phyloP scores from a whole-genome alignment of 2,797 vertebrate species.

The Etheostoma nigrum region DNA sequence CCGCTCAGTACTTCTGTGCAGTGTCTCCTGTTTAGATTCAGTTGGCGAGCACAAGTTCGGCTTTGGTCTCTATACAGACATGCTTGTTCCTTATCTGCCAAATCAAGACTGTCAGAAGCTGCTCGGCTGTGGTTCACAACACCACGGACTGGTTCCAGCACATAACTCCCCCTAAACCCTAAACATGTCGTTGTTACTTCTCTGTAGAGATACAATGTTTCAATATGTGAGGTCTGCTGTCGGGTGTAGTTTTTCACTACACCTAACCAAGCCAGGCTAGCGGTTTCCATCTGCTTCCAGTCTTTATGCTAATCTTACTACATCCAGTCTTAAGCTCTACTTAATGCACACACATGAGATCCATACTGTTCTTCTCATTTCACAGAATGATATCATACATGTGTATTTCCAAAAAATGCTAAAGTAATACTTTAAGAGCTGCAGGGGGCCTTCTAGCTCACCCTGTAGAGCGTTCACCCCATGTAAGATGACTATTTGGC shows the following conservation, averaged over 20 bases:
- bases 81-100: no score
- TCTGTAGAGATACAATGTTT: no score
- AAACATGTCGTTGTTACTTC: no score
- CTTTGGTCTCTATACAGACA: no score
- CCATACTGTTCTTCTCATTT: not conserved
- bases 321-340: not conserved
- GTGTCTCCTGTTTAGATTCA: not conserved
- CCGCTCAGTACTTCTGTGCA: not conserved
- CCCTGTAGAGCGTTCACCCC: no score
- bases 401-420: not conserved
- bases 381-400: not conserved
- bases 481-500: no score
- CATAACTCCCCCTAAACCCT: no score
- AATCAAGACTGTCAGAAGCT: no score
- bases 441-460: no score
- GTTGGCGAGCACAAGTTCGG: no score
- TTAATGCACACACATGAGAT: not conserved
- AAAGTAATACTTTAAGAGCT: not conserved
- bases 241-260: not conserved
- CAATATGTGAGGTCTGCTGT: no score
- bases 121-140: not conserved
- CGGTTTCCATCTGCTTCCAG: not conserved
- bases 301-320: conserved; percentile 3
- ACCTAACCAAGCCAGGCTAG: not conserved
- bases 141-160: not conserved